These are phyloP conservation scores for Horisme vitalbata DNA, from an alignment of 2,888 invertebrate species.

Conservation along the genomic window DNA sequence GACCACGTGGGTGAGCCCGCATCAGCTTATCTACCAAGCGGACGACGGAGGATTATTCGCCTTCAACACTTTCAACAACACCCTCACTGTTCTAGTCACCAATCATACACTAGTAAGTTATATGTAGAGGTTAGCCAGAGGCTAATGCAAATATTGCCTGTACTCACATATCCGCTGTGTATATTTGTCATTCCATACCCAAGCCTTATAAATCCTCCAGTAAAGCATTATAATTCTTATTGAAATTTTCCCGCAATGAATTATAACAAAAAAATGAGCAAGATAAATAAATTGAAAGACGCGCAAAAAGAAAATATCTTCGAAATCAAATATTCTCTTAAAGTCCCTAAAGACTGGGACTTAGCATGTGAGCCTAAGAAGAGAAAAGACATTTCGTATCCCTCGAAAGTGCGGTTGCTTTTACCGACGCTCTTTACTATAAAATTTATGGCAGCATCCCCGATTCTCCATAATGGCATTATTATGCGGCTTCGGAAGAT, in stretches of 20 bases:
- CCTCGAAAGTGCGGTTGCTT: constrained; percentile 38
- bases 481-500: constrained; percentile 49
- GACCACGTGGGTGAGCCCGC: constrained; percentile 91
- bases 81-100: constrained; percentile 90
- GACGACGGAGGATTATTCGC: constrained; percentile 93
- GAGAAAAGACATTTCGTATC: constrained; percentile 30
- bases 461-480: constrained; percentile 51
- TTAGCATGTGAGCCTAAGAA: constrained; percentile 28
- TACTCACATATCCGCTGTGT: no score
- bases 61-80: constrained; percentile 90
- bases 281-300: background rate
- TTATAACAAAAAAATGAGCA: constrained; percentile 1
- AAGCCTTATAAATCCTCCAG: no score
- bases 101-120: constrained; percentile 92
- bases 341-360: constrained; percentile 24
- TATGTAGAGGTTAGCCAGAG: no score
- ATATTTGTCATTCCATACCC: no score
- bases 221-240: no score
- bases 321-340: constrained; percentile 25
- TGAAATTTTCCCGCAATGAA: no score
- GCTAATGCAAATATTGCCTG: no score
- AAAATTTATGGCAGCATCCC: constrained; percentile 50
- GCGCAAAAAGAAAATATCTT: no score
- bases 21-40: constrained; percentile 92
- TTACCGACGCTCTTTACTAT: constrained; percentile 47